These are phyloP conservation scores for Drosophila melanogaster DNA, from an alignment of 1,140 invertebrate genomes.

Conservation along the genomic window DNA sequence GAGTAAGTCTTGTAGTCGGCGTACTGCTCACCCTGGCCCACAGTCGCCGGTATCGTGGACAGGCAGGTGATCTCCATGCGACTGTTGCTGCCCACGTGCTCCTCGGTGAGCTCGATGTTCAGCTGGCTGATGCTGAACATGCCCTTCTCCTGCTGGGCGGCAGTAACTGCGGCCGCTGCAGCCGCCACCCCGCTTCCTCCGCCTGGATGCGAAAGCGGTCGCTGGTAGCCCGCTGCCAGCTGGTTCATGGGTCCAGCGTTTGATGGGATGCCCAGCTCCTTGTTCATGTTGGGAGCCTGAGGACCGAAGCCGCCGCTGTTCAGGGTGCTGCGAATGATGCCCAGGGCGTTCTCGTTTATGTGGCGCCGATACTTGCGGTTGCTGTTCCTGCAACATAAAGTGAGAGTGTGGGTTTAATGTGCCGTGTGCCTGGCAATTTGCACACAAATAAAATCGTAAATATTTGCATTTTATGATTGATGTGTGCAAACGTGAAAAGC, in stretches of 20 bases:
- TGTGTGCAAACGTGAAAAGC: constrained; percentile 57
- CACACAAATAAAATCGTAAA: constrained; percentile 79
- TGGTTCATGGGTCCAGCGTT: constrained; percentile 80
- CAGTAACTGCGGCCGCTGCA: constrained; percentile 76
- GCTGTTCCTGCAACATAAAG: constrained; percentile 64
- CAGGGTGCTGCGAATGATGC: constrained; percentile 75
- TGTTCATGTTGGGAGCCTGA: constrained; percentile 79
- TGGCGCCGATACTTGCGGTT: constrained; percentile 80
- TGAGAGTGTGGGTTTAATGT: constrained; percentile 43
- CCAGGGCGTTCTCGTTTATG: constrained; percentile 78
- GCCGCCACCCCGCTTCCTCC: constrained; percentile 78
- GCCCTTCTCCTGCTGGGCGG: constrained; percentile 79
- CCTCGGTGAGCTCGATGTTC: constrained; percentile 87
- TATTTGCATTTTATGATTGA: constrained; percentile 83
- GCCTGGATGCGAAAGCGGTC: constrained; percentile 80
- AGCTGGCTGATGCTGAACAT: constrained; percentile 83
- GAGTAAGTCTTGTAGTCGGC: constrained; percentile 89
- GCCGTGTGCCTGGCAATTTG: constrained; percentile 50
- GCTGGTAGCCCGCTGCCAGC: constrained; percentile 78
- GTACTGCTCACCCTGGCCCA: constrained; percentile 87
- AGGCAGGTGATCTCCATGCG: constrained; percentile 89
- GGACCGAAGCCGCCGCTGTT: constrained; percentile 80
- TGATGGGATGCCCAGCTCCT: constrained; percentile 78
- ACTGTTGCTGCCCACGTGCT: constrained; percentile 88
- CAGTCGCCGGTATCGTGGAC: constrained; percentile 89